phyloP scores from a whole-genome alignment of 2,113 vertebrate species.

The Poicephalus meyeri region DNA sequence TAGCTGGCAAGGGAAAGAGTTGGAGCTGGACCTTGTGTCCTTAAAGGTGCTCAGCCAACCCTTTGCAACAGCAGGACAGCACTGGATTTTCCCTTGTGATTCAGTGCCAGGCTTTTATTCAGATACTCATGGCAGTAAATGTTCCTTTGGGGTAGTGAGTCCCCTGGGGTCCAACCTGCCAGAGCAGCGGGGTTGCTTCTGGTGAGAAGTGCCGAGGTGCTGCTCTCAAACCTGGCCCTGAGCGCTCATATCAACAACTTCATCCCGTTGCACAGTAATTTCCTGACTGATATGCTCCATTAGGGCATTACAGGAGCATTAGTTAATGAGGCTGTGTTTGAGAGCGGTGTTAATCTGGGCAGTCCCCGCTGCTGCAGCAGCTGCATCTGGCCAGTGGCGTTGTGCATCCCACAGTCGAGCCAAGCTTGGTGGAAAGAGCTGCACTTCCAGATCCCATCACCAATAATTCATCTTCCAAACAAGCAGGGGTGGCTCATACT shows the following conservation, averaged over 20 bases:
- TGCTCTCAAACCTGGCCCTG: accelerated
- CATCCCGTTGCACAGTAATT: background rate
- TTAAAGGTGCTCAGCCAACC: background rate
- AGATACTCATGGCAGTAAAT: background rate
- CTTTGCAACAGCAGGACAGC: background rate
- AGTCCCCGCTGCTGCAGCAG: background rate
- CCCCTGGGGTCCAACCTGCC: background rate
- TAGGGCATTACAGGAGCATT: background rate
- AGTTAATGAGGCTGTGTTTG: background rate
- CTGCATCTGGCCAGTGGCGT: background rate
- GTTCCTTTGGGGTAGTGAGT: background rate
- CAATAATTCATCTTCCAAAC: background rate
- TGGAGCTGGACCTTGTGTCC: background rate
- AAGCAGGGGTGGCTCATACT: background rate
- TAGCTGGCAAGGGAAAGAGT: background rate
- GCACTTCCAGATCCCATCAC: accelerated
- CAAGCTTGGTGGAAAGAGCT: background rate
- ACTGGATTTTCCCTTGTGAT: background rate
- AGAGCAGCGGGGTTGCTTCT: background rate
- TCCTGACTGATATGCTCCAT: background rate
- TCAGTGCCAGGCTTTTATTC: background rate
- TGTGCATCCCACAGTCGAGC: background rate
- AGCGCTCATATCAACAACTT: accelerated
- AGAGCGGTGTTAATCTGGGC: background rate
- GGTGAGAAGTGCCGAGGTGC: background rate